Conservation (phyloP, 2,888 invertebrate species). For the Pinctada fucata region DNA sequence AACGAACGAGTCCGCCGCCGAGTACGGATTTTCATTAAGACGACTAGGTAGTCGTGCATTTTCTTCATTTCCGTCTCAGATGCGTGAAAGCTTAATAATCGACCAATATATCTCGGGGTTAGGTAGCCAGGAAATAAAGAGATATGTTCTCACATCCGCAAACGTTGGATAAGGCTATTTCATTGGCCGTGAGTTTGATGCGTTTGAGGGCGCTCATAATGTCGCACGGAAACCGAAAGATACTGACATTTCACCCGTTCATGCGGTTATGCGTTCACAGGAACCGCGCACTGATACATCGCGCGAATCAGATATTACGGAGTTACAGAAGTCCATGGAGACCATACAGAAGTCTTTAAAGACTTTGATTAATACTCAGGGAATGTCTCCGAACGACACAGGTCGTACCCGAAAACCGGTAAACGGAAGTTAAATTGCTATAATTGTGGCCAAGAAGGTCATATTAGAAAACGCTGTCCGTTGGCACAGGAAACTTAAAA, state of each 20-base stretch:
- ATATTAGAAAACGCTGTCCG: too few relatives aligned
- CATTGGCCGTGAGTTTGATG: slow-evolving; percentile 21
- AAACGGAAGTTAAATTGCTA: too few relatives aligned
- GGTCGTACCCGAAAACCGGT: too few relatives aligned
- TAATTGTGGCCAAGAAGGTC: too few relatives aligned
- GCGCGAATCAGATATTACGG: too few relatives aligned
- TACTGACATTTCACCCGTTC: not conserved
- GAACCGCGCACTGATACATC: too few relatives aligned
- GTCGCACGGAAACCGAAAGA: slow-evolving; percentile 14
- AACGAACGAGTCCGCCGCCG: slow-evolving; percentile 5
- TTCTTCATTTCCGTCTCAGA: slow-evolving; percentile 8
- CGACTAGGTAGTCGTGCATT: slow-evolving; percentile 24
- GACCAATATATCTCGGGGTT: slow-evolving; percentile 24
- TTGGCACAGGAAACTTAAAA: too few relatives aligned
- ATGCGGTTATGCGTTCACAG: too few relatives aligned
- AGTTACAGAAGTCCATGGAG: too few relatives aligned
- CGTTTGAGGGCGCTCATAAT: slow-evolving; percentile 12
- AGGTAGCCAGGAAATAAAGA: slow-evolving; percentile 13
- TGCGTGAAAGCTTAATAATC: slow-evolving; percentile 25
- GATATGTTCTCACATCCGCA: slow-evolving; percentile 26
- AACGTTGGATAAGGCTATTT: slow-evolving; percentile 23
- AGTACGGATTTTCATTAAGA: slow-evolving; percentile 20
- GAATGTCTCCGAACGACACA: too few relatives aligned
- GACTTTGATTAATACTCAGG: too few relatives aligned
- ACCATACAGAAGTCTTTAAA: too few relatives aligned